phyloP scores from a whole-genome alignment of 2,888 invertebrate genomes.

The Amorpha juglandis region DNA sequence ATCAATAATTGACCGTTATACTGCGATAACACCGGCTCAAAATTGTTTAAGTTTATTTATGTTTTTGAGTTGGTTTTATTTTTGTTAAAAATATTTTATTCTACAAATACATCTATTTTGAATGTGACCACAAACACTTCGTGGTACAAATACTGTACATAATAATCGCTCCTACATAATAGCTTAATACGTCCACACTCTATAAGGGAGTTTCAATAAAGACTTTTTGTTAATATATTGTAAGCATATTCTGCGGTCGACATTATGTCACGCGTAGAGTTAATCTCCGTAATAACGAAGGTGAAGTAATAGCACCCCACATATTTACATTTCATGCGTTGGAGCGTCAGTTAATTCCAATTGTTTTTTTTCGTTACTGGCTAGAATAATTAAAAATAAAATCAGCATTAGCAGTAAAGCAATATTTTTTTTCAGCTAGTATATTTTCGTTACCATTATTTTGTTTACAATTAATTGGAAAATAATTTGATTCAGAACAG shows the following conservation, averaged over 20 bases:
- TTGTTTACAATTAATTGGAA: too few species aligned
- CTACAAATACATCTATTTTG: neutral
- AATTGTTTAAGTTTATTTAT: too few species aligned
- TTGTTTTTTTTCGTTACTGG: slow-evolving; percentile 2
- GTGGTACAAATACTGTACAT: neutral
- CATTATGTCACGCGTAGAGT: slow-evolving; percentile 13
- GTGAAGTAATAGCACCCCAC: slow-evolving; percentile 9
- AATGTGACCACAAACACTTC: slow-evolving; percentile 1
- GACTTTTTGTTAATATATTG: slow-evolving; percentile 9
- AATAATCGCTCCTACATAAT: slow-evolving; percentile 5
- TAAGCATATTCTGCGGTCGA: slow-evolving; percentile 21
- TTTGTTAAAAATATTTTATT: neutral
- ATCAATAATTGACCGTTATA: too few species aligned
- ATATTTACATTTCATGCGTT: neutral
- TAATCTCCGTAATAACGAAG: slow-evolving; percentile 17
- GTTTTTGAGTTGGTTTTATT: too few species aligned
- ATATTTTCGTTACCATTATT: too few species aligned
- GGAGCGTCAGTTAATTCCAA: slow-evolving; percentile 2
- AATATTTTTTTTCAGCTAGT: too few species aligned
- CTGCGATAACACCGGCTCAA: too few species aligned
- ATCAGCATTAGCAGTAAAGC: too few species aligned
- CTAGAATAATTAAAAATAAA: neutral
- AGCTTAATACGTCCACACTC: slow-evolving; percentile 16
- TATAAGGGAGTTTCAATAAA: slow-evolving; percentile 2
- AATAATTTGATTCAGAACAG: too few species aligned